These are phyloP conservation scores for Rugalucina vietnamica DNA, from an alignment of 2,888 invertebrate genomes.

Conservation along the genomic window DNA sequence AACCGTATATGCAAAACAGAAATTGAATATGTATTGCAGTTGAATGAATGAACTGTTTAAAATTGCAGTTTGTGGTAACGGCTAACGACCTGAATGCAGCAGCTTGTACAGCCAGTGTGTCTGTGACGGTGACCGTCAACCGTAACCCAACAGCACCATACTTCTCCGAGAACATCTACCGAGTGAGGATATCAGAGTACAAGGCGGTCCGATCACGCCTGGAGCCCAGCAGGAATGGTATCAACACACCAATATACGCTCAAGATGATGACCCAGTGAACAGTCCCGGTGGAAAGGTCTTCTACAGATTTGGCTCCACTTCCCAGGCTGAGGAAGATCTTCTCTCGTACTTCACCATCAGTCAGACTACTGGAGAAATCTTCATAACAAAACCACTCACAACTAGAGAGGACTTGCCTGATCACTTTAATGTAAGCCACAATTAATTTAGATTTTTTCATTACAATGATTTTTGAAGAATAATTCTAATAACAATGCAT, in stretches of 20 bases:
- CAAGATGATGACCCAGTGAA: conserved; percentile 61
- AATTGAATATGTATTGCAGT: background rate
- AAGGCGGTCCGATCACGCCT: background rate
- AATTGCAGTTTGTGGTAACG: conserved; percentile 60
- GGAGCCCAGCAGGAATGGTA: background rate
- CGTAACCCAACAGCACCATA: conserved; percentile 68
- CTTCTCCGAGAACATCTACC: conserved; percentile 56
- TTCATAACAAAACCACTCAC: conserved; percentile 52
- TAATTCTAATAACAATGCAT: background rate
- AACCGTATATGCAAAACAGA: no score
- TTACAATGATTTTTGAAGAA: background rate
- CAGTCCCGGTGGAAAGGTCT: conserved; percentile 58
- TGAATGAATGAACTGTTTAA: background rate
- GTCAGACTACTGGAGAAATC: conserved; percentile 65
- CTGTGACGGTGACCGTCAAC: conserved; percentile 63
- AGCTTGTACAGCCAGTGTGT: conserved; percentile 49
- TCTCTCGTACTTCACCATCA: conserved; percentile 65
- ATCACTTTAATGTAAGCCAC: no score
- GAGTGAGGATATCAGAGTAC: conserved; percentile 65
- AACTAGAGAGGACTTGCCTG: no score
- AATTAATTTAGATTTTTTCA: no score
- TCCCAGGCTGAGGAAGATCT: background rate
- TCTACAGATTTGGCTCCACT: conserved; percentile 49
- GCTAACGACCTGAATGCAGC: conserved; percentile 63
- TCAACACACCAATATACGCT: conserved; percentile 51